These are phyloP conservation scores for Myotis planiceps DNA, from an alignment of 2,797 vertebrate species.

Conservation along the genomic window DNA sequence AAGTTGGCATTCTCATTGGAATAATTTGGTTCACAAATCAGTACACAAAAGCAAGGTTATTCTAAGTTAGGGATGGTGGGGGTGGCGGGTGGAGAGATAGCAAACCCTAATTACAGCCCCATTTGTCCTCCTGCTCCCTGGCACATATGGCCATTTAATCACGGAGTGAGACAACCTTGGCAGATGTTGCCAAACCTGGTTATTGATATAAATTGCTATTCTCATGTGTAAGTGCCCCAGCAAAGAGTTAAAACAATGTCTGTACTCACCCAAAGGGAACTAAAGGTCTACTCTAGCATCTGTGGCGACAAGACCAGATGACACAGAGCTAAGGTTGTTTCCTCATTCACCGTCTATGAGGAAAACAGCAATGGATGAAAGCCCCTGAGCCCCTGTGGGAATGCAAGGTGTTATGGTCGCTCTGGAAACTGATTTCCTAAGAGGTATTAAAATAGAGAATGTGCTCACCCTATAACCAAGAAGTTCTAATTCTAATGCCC, in stretches of 20 bases:
- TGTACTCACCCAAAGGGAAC: slow-evolving; percentile 44
- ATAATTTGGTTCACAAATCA: slow-evolving; percentile 57
- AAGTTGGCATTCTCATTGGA: background rate
- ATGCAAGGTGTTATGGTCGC: too few species aligned
- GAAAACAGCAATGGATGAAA: background rate
- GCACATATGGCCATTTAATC: slow-evolving; percentile 65
- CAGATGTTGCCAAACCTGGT: slow-evolving; percentile 69
- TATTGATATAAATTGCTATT: slow-evolving; percentile 77
- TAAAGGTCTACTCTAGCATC: background rate
- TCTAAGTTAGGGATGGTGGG: background rate
- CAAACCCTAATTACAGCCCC: slow-evolving; percentile 15
- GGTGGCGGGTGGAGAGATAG: background rate
- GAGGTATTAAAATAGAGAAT: background rate
- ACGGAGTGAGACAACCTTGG: slow-evolving; percentile 64
- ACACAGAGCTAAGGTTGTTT: background rate
- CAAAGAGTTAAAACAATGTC: slow-evolving; percentile 68
- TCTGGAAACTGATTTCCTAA: background rate
- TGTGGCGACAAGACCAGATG: slow-evolving; percentile 18
- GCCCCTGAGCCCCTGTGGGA: background rate
- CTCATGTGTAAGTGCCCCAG: slow-evolving; percentile 41
- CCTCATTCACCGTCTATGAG: background rate
- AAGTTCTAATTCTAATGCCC: background rate
- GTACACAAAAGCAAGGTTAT: slow-evolving; percentile 65
- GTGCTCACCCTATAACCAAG: background rate
- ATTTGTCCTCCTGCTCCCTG: background rate